A percentile compares a stretch with the other conserved stretches of the same genome.
Evolutionary conservation across 2,113 vertebrate genomes (phyloP).

Genomic region (Pteruthius melanotis): DNA sequence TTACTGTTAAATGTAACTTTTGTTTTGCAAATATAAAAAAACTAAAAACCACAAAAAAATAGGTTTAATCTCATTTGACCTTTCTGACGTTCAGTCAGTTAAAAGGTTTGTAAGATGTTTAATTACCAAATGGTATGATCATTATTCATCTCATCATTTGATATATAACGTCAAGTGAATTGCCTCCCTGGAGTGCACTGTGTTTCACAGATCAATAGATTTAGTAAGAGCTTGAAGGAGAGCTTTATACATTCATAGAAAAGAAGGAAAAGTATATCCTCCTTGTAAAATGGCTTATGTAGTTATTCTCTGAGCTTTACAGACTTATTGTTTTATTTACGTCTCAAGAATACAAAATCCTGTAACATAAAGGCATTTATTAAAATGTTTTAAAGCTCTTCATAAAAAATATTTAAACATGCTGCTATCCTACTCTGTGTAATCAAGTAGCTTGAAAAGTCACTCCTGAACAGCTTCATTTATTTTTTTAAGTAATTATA

Average conservation of each 20-base stretch:
- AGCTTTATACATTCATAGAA: slow-evolving; percentile 75
- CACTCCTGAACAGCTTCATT: neutral
- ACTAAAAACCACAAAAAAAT: slow-evolving; percentile 71
- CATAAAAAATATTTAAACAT: neutral
- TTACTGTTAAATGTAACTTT: slow-evolving; percentile 25
- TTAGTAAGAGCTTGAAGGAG: slow-evolving; percentile 84
- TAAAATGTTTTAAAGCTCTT: neutral
- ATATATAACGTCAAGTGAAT: slow-evolving; percentile 93
- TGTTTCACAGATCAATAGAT: slow-evolving; percentile 98
- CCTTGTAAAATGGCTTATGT: slow-evolving; percentile 58
- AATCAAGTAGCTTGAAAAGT: neutral
- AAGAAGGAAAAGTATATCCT: slow-evolving; percentile 62
- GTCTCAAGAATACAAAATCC: slow-evolving; percentile 24
- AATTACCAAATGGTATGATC: slow-evolving; percentile 96
- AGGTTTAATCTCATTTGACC: slow-evolving; percentile 82
- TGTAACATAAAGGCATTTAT: neutral
- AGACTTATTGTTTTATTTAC: slow-evolving; percentile 64
- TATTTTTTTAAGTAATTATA: neutral
- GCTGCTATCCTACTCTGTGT: neutral
- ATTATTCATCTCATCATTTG: slow-evolving; percentile 97
- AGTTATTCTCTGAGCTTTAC: slow-evolving; percentile 43
- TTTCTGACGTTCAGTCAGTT: slow-evolving; percentile 85
- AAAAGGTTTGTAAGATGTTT: slow-evolving; percentile 94
- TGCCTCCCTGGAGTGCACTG: slow-evolving; percentile 86
- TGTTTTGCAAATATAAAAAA: slow-evolving; percentile 43